These are phyloP conservation scores for Zaprionus obscuricornis DNA, from an alignment of 2,888 invertebrate genomes.

Conservation along the genomic window DNA sequence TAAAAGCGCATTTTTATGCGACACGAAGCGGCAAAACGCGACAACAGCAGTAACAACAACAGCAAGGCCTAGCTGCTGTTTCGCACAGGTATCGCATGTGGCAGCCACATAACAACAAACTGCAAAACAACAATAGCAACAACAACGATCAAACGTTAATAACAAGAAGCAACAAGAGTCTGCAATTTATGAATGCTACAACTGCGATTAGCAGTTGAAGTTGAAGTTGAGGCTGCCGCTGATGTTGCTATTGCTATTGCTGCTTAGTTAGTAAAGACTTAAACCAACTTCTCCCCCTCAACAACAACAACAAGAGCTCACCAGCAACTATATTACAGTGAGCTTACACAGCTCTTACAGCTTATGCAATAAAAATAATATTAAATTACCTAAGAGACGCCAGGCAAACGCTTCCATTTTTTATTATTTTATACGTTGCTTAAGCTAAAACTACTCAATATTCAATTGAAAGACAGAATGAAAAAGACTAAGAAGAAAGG, in stretches of 20 bases:
- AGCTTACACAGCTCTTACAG: no score
- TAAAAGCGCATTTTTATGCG: constrained; percentile 76
- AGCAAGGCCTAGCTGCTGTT: constrained; percentile 42
- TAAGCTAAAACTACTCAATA: constrained; percentile 25
- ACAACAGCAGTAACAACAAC: constrained; percentile 1
- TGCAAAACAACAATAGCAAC: no score
- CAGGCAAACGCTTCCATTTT: constrained; percentile 55
- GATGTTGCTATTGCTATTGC: no score
- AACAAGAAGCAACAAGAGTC: constrained; percentile 19
- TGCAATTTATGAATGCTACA: constrained; percentile 75
- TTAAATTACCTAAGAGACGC: constrained; percentile 74
- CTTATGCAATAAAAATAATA: constrained; percentile 79
- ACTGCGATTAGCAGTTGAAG: constrained; percentile 47
- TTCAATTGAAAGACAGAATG: constrained; percentile 3
- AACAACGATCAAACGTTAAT: constrained; percentile 14
- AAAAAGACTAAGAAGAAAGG: background rate
- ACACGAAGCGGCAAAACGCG: constrained; percentile 52
- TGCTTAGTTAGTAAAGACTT: no score
- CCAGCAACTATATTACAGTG: no score
- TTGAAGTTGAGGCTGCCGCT: no score
- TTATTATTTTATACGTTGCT: constrained; percentile 67
- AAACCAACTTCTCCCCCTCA: constrained; percentile 2
- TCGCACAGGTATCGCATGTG: constrained; percentile 77
- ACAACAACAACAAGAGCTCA: no score
- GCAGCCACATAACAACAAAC: constrained; percentile 49